Evolutionary conservation across 2,888 invertebrate genomes (phyloP).

Genomic region (Gasteruption jaculator): DNA sequence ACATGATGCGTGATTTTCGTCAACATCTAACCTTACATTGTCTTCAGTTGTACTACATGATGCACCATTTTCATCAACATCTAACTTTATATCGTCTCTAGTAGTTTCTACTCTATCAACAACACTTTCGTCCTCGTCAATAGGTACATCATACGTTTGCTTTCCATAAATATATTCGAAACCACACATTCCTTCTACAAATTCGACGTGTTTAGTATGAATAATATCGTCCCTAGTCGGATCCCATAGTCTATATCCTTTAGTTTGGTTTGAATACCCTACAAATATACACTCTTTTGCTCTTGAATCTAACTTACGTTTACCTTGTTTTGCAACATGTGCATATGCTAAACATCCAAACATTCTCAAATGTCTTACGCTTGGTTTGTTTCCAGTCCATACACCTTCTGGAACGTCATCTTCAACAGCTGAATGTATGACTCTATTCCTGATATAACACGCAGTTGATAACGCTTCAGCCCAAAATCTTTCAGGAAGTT

Average conservation of each 20-base stretch:
- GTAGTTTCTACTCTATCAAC: background rate
- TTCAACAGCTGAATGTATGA: background rate
- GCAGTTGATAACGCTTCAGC: constrained; percentile 1
- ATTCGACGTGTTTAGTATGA: constrained; percentile 5
- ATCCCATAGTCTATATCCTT: constrained; percentile 6
- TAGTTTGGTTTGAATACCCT: background rate
- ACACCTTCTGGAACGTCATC: too few relatives aligned
- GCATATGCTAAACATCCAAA: too few relatives aligned
- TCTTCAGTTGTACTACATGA: too few relatives aligned
- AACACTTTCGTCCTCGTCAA: background rate
- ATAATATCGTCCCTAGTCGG: background rate
- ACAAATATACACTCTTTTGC: too few relatives aligned
- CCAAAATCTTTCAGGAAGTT: background rate
- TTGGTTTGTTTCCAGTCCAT: too few relatives aligned
- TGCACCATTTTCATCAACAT: too few relatives aligned
- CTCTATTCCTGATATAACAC: background rate
- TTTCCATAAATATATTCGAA: constrained; percentile 2
- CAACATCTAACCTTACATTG: too few relatives aligned
- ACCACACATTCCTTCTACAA: constrained; percentile 3
- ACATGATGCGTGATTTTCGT: too few relatives aligned
- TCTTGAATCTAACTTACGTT: too few relatives aligned
- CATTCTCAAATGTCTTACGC: too few relatives aligned
- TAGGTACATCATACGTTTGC: background rate
- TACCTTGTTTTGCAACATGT: too few relatives aligned
- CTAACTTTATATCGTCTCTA: background rate